Evolutionary conservation across 2,797 vertebrate species (phyloP).

Genomic region (Gymnocypris eckloni): DNA sequence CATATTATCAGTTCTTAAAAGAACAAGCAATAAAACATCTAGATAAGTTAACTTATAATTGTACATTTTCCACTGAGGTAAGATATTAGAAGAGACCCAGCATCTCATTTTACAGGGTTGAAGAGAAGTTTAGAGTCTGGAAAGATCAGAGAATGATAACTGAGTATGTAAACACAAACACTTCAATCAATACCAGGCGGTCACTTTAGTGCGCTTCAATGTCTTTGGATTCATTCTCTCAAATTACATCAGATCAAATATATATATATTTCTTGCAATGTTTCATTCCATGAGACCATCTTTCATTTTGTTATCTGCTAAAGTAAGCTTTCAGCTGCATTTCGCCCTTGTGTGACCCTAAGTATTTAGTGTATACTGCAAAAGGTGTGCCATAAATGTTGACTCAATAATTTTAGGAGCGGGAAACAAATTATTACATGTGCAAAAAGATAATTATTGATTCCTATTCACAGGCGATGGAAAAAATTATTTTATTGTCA

Average conservation of each 20-base stretch:
- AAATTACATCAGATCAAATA: neutral
- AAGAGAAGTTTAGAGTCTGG: neutral
- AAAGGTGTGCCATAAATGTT: neutral
- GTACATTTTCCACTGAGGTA: neutral
- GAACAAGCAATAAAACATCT: neutral
- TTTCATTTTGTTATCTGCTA: neutral
- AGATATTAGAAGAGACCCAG: neutral
- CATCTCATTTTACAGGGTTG: neutral
- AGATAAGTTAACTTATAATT: neutral
- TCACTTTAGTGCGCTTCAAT: neutral
- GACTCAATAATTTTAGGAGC: neutral
- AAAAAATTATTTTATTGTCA: neutral
- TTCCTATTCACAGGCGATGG: neutral
- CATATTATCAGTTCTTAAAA: neutral
- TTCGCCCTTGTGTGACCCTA: neutral
- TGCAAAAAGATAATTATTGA: neutral
- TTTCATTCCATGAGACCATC: neutral
- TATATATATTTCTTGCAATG: neutral
- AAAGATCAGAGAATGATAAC: constrained; percentile 4
- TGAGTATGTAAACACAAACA: neutral
- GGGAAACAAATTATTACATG: neutral
- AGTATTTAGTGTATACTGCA: neutral
- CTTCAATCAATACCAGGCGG: neutral
- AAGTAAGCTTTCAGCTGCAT: neutral
- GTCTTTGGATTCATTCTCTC: neutral